Evolutionary conservation across 2,888 invertebrate genomes (phyloP).

Genomic region (Acronicta aceris): DNA sequence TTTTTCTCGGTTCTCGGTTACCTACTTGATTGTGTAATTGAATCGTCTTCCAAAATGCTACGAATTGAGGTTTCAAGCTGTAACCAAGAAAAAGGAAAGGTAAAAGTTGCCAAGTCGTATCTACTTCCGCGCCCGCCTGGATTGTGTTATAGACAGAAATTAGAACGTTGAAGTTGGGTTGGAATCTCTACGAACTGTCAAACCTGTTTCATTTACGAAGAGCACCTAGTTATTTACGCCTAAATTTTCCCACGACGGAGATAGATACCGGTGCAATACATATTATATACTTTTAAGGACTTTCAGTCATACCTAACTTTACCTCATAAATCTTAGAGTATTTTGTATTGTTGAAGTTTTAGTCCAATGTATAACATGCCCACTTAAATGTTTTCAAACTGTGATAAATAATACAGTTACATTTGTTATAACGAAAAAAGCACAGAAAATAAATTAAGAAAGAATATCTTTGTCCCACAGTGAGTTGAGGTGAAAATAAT

Average conservation of each 20-base stretch:
- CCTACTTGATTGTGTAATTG: slow-evolving; percentile 14
- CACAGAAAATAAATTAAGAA: slow-evolving; percentile 41
- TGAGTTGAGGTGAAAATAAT: slow-evolving; percentile 64
- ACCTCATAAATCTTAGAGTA: slow-evolving; percentile 47
- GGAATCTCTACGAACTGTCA: slow-evolving; percentile 63
- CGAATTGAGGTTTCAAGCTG: slow-evolving; percentile 46
- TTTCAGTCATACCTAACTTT: slow-evolving; percentile 50
- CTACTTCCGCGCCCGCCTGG: slow-evolving; percentile 54
- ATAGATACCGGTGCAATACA: slow-evolving; percentile 47
- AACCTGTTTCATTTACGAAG: slow-evolving; percentile 65
- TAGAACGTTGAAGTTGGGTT: slow-evolving; percentile 55
- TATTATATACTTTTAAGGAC: slow-evolving; percentile 42
- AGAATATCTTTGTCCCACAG: slow-evolving; percentile 45
- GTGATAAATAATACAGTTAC: slow-evolving; percentile 46
- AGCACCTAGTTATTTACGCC: slow-evolving; percentile 53
- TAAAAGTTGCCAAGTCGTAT: slow-evolving; percentile 56
- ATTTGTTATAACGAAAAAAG: slow-evolving; percentile 45
- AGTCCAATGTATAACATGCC: slow-evolving; percentile 46
- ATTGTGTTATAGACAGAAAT: slow-evolving; percentile 64
- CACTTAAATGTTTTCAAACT: slow-evolving; percentile 47
- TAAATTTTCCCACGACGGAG: slow-evolving; percentile 39
- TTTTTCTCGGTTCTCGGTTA: slow-evolving; percentile 13
- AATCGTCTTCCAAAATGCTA: slow-evolving; percentile 20
- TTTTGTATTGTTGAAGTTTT: slow-evolving; percentile 45
- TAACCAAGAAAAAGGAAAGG: slow-evolving; percentile 58